Evolutionary conservation across 2,888 invertebrate genomes (phyloP), one percentile per base, ranked within the genome.

Genomic region (Stenotaenia linearis): DNA sequence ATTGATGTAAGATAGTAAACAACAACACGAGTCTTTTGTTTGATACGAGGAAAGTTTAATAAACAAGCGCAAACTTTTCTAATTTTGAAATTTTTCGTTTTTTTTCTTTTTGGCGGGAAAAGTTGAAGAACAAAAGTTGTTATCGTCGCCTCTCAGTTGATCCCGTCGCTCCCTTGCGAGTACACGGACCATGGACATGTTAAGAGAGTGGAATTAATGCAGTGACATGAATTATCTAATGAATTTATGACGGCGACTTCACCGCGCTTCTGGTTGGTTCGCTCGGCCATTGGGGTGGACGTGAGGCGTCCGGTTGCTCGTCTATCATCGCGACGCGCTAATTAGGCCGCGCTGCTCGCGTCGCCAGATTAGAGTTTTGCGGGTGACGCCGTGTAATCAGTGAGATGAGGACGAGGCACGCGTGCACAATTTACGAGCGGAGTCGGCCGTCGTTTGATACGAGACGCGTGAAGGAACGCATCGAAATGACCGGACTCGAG

Each of bases 311-410:
- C 61, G 61, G 61, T 25, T 61, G 61, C 61, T 61, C 61, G 61
- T 61, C 61, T 61, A 61, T 61, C 61, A 61, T 61, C 25, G 28
- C 1, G 61, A 61, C 61, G 7, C 61, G 61, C 61, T 61, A 61
- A 61, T 61, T 61, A 61, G 61, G 61, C 25, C 28, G 61, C 61
- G 61, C 25, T 61, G 25, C 61, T 61, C 61, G 61, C 61, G 61
- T 61, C 61, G 61, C 61, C 61, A 61, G 61, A 61, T 61, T 61
- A 61, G 61, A 61, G 61, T 61, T 61, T 61, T 61, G 61, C 61
- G 61, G 61, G 61, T 61, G 61, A 61, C 61, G 61, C 61, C 61
- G 61, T 61, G 61, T 61, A 61, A 61, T 61, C 61, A 61, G 61
- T 61, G 61, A 61, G 61, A 61, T 61, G 61, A 61, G 61, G 23